Percentiles rank a stretch among this genome's conserved stretches.
Evolutionary conservation across 1,140 invertebrate species (phyloP).

Genomic region (Babylonia areolata): DNA sequence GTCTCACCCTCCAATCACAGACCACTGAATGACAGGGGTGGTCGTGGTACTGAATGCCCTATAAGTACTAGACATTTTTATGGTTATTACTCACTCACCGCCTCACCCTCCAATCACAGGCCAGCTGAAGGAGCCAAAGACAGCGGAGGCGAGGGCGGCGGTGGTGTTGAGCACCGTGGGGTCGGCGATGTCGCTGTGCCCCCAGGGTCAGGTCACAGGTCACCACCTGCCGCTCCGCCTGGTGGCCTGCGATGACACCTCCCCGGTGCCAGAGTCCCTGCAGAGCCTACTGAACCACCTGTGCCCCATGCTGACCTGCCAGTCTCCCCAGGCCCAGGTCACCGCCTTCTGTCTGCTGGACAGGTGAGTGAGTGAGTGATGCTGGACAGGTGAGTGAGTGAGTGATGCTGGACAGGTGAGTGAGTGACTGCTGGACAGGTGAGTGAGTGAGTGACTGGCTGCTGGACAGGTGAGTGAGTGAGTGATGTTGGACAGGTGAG

Average conservation of each 20-base stretch:
- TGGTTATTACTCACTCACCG: too few species aligned
- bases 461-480: too few species aligned
- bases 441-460: too few species aligned
- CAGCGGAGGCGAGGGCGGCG: not conserved
- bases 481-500: too few species aligned
- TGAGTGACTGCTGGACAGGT: too few species aligned
- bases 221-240: conserved; percentile 70
- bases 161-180: conserved; percentile 51
- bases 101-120: too few species aligned
- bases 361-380: conserved; percentile 48
- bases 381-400: conserved; percentile 53
- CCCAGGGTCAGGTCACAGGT: conserved; percentile 57
- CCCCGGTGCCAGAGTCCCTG: conserved; percentile 67
- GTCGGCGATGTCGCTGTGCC: conserved; percentile 57
- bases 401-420: too few species aligned
- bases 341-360: conserved; percentile 68
- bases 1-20: too few species aligned
- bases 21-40: too few species aligned
- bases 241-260: conserved; percentile 64
- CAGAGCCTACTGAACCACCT: conserved; percentile 74
- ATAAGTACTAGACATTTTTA: too few species aligned
- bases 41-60: too few species aligned
- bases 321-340: conserved; percentile 64
- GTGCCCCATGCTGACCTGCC: conserved; percentile 66
- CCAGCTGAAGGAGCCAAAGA: not conserved